phyloP scores from a whole-genome alignment of 2,797 vertebrate species.

The Acrossocheilus wenchowensis region DNA sequence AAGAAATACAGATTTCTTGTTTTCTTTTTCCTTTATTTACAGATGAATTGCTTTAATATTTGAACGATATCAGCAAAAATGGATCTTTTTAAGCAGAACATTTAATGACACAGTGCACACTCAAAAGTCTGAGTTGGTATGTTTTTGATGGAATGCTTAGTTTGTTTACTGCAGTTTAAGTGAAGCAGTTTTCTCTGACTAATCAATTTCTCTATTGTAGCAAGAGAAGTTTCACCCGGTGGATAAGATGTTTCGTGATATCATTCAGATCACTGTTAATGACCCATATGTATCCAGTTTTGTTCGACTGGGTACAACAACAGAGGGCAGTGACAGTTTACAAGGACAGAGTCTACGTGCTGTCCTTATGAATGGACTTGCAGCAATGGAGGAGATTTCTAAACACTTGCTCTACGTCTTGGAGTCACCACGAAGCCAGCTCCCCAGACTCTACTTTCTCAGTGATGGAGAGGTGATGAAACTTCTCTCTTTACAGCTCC shows the following conservation, averaged over 20 bases:
- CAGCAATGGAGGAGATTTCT: slow-evolving; percentile 79
- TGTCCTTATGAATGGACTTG: slow-evolving; percentile 72
- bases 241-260: slow-evolving; percentile 77
- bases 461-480: slow-evolving; percentile 80
- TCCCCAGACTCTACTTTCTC: slow-evolving; percentile 86
- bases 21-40: slow-evolving; percentile 41
- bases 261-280: slow-evolving; percentile 72
- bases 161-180: neutral
- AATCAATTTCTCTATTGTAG: slow-evolving; percentile 61
- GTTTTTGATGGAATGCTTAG: slow-evolving; percentile 48
- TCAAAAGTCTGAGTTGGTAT: slow-evolving; percentile 78
- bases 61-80: slow-evolving; percentile 81
- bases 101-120: slow-evolving; percentile 72
- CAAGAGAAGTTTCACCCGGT: slow-evolving; percentile 70
- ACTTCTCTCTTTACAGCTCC: slow-evolving; percentile 71
- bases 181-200: neutral
- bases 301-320: slow-evolving; percentile 56
- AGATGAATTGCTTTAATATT: slow-evolving; percentile 80
- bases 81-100: slow-evolving; percentile 82
- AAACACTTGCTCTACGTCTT: slow-evolving; percentile 71
- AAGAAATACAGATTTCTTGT: neutral
- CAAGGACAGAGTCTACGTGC: slow-evolving; percentile 68
- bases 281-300: slow-evolving; percentile 79
- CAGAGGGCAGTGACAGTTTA: slow-evolving; percentile 59
- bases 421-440: slow-evolving; percentile 70